Evolutionary conservation across 2,113 vertebrate species (phyloP).

Genomic region (Odobenus rosmarus): DNA sequence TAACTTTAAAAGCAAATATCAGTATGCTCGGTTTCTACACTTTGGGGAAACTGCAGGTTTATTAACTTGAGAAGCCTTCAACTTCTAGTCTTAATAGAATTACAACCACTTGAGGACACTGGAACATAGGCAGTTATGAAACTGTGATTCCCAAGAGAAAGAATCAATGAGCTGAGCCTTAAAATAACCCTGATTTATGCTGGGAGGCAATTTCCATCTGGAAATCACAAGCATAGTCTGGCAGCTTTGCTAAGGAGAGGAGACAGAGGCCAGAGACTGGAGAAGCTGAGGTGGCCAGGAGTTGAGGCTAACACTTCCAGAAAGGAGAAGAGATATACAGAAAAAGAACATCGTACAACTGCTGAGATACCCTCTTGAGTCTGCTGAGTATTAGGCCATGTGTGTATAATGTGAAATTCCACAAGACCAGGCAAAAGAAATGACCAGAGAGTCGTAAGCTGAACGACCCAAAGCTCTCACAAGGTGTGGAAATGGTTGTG

Average conservation of each 20-base stretch:
- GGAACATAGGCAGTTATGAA: neutral
- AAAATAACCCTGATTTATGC: neutral
- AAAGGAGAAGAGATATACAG: neutral
- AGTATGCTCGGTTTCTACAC: neutral
- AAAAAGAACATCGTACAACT: neutral
- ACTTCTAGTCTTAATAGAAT: neutral
- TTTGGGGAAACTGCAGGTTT: neutral
- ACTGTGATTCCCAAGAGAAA: neutral
- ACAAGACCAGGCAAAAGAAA: neutral
- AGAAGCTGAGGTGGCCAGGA: neutral
- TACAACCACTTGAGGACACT: neutral
- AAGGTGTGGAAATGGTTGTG: neutral
- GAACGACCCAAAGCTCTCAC: neutral
- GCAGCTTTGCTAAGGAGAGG: neutral
- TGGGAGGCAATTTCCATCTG: neutral
- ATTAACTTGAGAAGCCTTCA: neutral
- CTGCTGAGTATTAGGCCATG: neutral
- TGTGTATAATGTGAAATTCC: neutral
- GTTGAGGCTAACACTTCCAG: neutral
- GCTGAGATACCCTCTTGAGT: neutral
- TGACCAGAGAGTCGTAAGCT: neutral
- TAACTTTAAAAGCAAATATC: neutral
- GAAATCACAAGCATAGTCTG: neutral
- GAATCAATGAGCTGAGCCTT: neutral
- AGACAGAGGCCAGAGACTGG: neutral